Percentiles rank a stretch among this genome's conserved stretches.
Conservation (phyloP, 2,113 vertebrate genomes). For the Felis chaus region DNA sequence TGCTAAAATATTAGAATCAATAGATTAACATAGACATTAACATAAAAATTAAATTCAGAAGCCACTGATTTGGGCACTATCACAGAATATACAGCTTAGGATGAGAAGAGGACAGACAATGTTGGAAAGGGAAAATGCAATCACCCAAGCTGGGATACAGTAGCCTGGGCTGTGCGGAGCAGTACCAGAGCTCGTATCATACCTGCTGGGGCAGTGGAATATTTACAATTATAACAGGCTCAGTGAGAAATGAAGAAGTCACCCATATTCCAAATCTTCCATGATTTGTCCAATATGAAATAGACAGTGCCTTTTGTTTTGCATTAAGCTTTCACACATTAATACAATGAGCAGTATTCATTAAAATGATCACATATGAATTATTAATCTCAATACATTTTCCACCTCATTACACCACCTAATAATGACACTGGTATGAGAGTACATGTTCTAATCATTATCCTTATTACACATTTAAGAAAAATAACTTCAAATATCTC, state of each 20-base stretch:
- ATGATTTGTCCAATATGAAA: slow-evolving; percentile 4
- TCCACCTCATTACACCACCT: slow-evolving; percentile 75
- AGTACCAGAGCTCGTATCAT: background rate
- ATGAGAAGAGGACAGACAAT: background rate
- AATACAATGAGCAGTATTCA: slow-evolving; percentile 68
- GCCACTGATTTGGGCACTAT: background rate
- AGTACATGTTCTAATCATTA: slow-evolving; percentile 72
- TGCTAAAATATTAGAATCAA: slow-evolving; percentile 22
- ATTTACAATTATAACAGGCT: slow-evolving; percentile 42
- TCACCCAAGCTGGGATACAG: background rate
- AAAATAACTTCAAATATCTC: slow-evolving; percentile 65
- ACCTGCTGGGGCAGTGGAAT: background rate
- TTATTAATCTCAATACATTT: slow-evolving; percentile 78
- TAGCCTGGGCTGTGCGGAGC: background rate
- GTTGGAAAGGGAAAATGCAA: background rate
- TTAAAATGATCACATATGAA: slow-evolving; percentile 67
- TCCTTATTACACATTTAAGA: slow-evolving; percentile 70
- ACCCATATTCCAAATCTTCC: slow-evolving; percentile 42
- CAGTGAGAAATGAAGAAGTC: slow-evolving; percentile 13
- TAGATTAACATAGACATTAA: background rate
- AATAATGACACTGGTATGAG: slow-evolving; percentile 62
- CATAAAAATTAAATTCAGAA: slow-evolving; percentile 31
- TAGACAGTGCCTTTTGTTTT: slow-evolving; percentile 22
- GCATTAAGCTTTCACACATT: slow-evolving; percentile 60
- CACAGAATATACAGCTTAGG: background rate